phyloP scores from a whole-genome alignment of 2,888 invertebrate genomes.

The Teleiodes luculella region DNA sequence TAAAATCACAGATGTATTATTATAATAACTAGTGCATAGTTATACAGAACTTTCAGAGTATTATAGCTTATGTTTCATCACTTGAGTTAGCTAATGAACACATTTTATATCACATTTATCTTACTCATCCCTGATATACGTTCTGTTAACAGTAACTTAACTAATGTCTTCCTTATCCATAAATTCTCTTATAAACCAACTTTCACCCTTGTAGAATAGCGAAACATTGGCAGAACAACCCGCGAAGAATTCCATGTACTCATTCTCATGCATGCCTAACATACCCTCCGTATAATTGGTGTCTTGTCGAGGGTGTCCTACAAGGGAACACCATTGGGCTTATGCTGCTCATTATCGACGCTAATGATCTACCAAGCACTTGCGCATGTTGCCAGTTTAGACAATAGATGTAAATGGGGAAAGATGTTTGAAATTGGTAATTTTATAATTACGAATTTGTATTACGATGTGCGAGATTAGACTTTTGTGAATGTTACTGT shows the following conservation, averaged over 20 bases:
- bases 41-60: too few species aligned
- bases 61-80: too few species aligned
- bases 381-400: background rate
- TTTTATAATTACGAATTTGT: too few species aligned
- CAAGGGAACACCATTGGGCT: slow-evolving; percentile 2
- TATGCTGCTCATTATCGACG: background rate
- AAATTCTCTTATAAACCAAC: background rate
- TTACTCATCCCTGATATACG: too few species aligned
- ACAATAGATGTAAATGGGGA: background rate
- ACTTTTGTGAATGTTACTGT: too few species aligned
- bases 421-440: background rate
- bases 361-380: background rate
- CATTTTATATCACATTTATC: too few species aligned
- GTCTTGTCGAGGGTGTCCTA: background rate
- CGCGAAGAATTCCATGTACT: slow-evolving; percentile 2
- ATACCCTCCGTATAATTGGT: slow-evolving; percentile 4
- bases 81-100: too few species aligned
- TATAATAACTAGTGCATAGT: too few species aligned
- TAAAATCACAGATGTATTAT: too few species aligned
- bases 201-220: background rate
- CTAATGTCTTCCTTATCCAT: background rate
- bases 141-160: too few species aligned
- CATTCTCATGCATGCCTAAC: slow-evolving; percentile 4
- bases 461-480: too few species aligned
- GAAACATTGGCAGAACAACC: background rate